Percentiles rank a stretch among this genome's conserved stretches.
phyloP scores from a whole-genome alignment of 2,888 invertebrate species.

The Ditula angustiorana region DNA sequence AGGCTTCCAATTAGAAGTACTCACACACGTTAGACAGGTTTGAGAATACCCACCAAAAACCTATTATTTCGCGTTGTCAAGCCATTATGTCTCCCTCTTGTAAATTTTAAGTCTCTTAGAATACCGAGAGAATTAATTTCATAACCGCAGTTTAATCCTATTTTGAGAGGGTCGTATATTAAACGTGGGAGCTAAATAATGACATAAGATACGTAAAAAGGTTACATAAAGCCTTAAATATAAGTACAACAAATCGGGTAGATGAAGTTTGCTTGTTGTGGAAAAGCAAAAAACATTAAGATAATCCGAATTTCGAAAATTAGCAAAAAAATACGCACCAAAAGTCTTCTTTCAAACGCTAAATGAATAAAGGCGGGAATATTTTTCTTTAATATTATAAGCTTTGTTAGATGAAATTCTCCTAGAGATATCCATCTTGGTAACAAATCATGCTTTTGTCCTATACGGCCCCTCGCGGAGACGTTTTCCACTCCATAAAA shows the following conservation, averaged over 20 bases:
- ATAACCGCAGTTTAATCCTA: constrained; percentile 12
- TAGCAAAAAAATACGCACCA: too few species aligned
- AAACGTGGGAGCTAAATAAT: background rate
- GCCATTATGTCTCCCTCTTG: background rate
- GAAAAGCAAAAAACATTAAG: background rate
- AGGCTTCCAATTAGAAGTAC: background rate
- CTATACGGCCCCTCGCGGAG: constrained; percentile 56
- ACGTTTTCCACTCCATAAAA: constrained; percentile 79
- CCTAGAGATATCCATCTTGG: constrained; percentile 60
- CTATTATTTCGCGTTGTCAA: background rate
- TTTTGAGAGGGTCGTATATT: background rate
- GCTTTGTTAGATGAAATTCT: constrained; percentile 52
- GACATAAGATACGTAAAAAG: background rate
- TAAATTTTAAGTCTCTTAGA: constrained; percentile 15
- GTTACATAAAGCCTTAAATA: background rate
- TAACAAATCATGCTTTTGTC: constrained; percentile 79
- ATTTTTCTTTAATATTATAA: constrained; percentile 41
- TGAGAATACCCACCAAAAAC: background rate
- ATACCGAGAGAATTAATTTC: constrained; percentile 17
- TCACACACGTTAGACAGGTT: background rate
- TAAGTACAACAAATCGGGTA: background rate
- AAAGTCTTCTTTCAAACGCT: background rate
- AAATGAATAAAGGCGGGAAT: constrained; percentile 28
- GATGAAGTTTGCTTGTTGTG: background rate
- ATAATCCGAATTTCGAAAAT: background rate